phyloP scores from a whole-genome alignment of 2,113 vertebrate species.

The Rana temporaria region DNA sequence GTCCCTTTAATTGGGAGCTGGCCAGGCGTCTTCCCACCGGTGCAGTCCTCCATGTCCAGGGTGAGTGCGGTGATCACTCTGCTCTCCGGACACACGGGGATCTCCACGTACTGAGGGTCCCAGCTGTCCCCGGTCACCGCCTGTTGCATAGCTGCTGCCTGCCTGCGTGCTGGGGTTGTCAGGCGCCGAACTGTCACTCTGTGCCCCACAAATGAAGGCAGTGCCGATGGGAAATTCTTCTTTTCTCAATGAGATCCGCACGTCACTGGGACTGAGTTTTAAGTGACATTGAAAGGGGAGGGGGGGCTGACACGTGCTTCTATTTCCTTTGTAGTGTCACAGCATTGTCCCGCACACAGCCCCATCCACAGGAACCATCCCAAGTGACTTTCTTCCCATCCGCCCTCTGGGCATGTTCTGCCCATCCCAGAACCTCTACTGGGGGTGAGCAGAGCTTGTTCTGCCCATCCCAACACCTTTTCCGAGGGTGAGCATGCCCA shows the following conservation, averaged over 20 bases:
- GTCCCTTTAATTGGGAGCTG: not conserved
- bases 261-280: conserved; percentile 67
- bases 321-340: conserved; percentile 47
- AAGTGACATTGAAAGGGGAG: conserved; percentile 46
- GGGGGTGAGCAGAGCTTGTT: not conserved
- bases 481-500: too few species aligned
- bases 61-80: not conserved
- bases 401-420: conserved; percentile 29
- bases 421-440: not conserved
- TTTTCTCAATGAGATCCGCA: conserved; percentile 63
- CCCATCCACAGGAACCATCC: not conserved
- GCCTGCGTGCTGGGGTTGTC: not conserved
- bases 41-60: not conserved
- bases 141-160: conserved; percentile 9
- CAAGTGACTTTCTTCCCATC: conserved; percentile 14
- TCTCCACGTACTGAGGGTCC: conserved; percentile 34
- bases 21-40: not conserved
- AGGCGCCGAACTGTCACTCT: too few species aligned
- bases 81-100: not conserved
- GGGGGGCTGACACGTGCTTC: conserved; percentile 28
- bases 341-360: conserved; percentile 38
- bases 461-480: too few species aligned
- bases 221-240: conserved; percentile 66
- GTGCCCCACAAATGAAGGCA: conserved; percentile 66
- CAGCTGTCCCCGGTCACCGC: not conserved